Conservation (phyloP, 2,797 vertebrate genomes). For the Neoniphon sammara region DNA sequence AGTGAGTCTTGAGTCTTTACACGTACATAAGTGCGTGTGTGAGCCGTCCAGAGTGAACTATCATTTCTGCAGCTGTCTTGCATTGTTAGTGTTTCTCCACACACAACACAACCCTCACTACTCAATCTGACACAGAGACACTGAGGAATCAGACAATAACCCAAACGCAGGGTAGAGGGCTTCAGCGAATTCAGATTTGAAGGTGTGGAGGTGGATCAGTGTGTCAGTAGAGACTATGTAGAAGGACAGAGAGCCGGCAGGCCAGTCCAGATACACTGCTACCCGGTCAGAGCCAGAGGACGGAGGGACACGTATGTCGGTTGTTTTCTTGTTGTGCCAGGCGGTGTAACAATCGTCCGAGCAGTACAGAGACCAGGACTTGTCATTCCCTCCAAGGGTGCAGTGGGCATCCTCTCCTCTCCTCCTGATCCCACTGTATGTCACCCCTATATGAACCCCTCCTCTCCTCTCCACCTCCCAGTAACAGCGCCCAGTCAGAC, state of each 20-base stretch:
- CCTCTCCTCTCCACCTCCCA: constrained; percentile 49
- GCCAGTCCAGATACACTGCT: constrained; percentile 48
- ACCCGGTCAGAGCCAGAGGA: constrained; percentile 3
- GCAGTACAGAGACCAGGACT: constrained; percentile 50
- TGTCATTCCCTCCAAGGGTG: constrained; percentile 30
- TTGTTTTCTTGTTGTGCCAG: constrained; percentile 35
- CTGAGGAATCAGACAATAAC: background rate
- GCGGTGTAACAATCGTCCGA: constrained; percentile 18
- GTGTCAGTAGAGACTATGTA: constrained; percentile 3
- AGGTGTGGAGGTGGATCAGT: background rate
- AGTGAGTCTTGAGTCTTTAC: too few species aligned
- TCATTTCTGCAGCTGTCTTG: too few species aligned
- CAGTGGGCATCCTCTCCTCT: constrained; percentile 9
- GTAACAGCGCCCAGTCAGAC: constrained; percentile 38
- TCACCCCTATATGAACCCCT: constrained; percentile 13
- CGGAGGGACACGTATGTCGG: background rate
- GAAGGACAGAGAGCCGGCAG: constrained; percentile 42
- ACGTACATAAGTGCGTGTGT: too few species aligned
- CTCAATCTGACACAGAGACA: constrained; percentile 11
- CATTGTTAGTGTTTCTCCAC: background rate
- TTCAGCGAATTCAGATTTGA: constrained; percentile 28
- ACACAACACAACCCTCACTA: background rate
- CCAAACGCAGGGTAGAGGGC: constrained; percentile 33
- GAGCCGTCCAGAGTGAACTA: too few species aligned
- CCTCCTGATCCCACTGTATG: constrained; percentile 34